phyloP scores from a whole-genome alignment of 2,888 invertebrate genomes.

The Pollenia labialis region DNA sequence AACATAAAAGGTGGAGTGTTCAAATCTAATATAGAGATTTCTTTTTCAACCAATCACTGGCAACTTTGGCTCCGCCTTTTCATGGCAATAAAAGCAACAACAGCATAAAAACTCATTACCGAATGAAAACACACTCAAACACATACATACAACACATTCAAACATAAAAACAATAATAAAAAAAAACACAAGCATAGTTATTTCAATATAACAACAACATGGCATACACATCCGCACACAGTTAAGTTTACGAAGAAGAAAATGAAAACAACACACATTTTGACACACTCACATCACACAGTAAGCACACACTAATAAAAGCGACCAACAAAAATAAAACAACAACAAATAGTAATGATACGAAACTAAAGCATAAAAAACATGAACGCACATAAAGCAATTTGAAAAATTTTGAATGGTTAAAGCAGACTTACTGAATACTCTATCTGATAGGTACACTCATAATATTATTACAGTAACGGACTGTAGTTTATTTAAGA shows the following conservation, averaged over 20 bases:
- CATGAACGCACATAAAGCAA: too few species aligned
- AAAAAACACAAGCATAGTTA: constrained; percentile 11
- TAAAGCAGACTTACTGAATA: too few species aligned
- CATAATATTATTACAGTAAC: too few species aligned
- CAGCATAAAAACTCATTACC: constrained; percentile 29
- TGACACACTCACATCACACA: background rate
- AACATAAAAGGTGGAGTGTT: constrained; percentile 80
- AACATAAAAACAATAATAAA: background rate
- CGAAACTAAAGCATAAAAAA: too few species aligned
- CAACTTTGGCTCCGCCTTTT: constrained; percentile 82
- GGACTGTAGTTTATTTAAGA: too few species aligned
- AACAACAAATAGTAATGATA: background rate
- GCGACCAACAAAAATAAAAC: background rate
- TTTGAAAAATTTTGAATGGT: too few species aligned
- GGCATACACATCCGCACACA: background rate
- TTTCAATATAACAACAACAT: constrained; percentile 50
- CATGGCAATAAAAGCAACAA: constrained; percentile 60
- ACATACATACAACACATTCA: background rate
- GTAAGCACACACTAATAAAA: background rate
- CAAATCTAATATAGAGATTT: constrained; percentile 62
- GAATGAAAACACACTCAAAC: background rate
- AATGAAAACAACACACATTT: background rate
- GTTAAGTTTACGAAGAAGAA: constrained; percentile 1
- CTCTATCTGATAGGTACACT: too few species aligned
- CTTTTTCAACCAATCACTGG: constrained; percentile 81